phyloP scores from a whole-genome alignment of 2,113 vertebrate genomes.

The Thunnus thynnus region DNA sequence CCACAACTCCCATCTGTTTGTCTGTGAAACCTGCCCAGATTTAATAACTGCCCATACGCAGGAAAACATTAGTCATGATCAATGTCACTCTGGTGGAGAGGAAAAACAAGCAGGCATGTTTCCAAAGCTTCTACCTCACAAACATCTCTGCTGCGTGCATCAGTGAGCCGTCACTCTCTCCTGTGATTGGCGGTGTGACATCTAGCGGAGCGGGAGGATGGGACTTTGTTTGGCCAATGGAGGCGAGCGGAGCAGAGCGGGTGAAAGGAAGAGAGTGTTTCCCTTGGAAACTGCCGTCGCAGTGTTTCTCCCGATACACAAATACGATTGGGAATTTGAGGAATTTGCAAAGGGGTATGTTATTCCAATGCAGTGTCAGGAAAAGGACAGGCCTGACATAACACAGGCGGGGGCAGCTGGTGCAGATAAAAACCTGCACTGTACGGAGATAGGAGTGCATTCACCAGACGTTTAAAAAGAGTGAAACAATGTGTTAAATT shows the following conservation, averaged over 20 bases:
- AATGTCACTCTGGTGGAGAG: slow-evolving; percentile 28
- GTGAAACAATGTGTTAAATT: slow-evolving; percentile 23
- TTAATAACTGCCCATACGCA: slow-evolving; percentile 37
- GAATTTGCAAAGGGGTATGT: slow-evolving; percentile 71
- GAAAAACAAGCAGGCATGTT: slow-evolving; percentile 56
- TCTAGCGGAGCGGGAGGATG: slow-evolving; percentile 4
- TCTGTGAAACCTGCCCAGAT: slow-evolving; percentile 15
- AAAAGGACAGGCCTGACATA: slow-evolving; percentile 73
- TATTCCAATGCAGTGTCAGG: slow-evolving; percentile 67
- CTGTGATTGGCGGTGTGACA: slow-evolving; percentile 19
- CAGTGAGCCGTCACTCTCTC: neutral
- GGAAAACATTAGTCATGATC: slow-evolving; percentile 64
- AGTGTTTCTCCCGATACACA: slow-evolving; percentile 43
- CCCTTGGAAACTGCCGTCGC: slow-evolving; percentile 49
- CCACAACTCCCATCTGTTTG: slow-evolving; percentile 37
- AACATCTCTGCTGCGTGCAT: slow-evolving; percentile 36
- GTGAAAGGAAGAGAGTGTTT: slow-evolving; percentile 70
- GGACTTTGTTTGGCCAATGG: slow-evolving; percentile 17
- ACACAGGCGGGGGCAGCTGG: slow-evolving; percentile 46
- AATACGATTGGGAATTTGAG: slow-evolving; percentile 57
- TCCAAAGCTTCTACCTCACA: slow-evolving; percentile 46
- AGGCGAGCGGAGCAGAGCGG: neutral
- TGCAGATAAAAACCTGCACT: slow-evolving; percentile 28
- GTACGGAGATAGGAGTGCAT: slow-evolving; percentile 18
- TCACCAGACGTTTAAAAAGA: slow-evolving; percentile 8